phyloP scores from a whole-genome alignment of 2,888 invertebrate species.

The Orthonychiurus folsomi region DNA sequence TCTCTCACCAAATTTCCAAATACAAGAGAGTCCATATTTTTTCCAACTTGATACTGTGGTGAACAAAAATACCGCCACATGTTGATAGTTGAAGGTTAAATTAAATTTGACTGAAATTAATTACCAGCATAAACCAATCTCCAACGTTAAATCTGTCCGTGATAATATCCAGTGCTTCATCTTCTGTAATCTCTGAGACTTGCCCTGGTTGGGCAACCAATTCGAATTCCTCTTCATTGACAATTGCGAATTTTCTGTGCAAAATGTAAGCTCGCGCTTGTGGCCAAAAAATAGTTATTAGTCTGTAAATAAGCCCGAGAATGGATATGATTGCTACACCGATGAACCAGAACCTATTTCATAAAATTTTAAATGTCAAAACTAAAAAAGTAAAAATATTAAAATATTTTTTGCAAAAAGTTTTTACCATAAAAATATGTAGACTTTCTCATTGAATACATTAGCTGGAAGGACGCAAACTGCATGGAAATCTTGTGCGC shows the following conservation, averaged over 20 bases:
- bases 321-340: background rate
- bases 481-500: background rate
- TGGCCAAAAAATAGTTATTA: background rate
- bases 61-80: no score
- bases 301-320: background rate
- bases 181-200: background rate
- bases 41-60: background rate
- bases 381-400: no score
- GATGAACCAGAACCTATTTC: background rate
- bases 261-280: background rate
- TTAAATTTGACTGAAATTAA: no score
- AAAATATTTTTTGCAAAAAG: background rate
- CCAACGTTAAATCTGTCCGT: background rate
- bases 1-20: background rate
- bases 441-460: background rate
- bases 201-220: background rate
- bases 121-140: background rate
- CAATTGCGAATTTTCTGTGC: background rate
- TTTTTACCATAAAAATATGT: background rate
- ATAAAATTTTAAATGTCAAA: background rate
- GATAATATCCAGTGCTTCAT: background rate
- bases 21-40: background rate
- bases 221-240: background rate
- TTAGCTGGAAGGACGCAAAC: background rate
- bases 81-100: no score